Conservation (phyloP, 2,797 vertebrate genomes). For the Vultur gryphus region DNA sequence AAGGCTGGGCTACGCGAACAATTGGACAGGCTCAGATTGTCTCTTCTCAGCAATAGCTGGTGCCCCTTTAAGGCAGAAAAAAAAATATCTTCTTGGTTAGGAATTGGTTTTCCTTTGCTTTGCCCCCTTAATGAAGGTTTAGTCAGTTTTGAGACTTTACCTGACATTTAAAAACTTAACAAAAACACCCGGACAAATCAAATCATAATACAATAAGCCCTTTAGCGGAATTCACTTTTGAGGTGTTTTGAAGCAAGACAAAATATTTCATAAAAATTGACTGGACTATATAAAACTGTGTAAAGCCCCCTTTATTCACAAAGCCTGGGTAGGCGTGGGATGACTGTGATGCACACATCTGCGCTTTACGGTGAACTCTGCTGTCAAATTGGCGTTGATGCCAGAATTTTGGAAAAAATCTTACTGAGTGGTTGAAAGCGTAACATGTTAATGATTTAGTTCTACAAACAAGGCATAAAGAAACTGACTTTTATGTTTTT, state of each 20-base stretch:
- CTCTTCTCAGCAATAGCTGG: conserved; percentile 67
- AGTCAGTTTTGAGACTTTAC: conserved; percentile 38
- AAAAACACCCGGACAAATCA: not conserved
- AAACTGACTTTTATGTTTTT: not conserved
- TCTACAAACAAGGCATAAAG: conserved; percentile 40
- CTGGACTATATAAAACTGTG: conserved; percentile 5
- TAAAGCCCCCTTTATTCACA: not conserved
- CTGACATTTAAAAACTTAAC: not conserved
- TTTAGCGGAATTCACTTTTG: conserved; percentile 22
- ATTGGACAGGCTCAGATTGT: conserved; percentile 68
- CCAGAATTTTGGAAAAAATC: not conserved
- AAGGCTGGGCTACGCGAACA: conserved; percentile 34
- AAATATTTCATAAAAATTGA: not conserved
- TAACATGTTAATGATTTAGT: not conserved
- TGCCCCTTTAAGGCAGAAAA: conserved; percentile 67
- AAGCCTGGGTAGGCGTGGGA: not conserved
- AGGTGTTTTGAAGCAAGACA: conserved; percentile 38
- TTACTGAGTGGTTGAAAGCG: not conserved
- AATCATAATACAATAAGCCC: conserved; percentile 34
- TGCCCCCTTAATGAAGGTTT: not conserved
- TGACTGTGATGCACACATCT: not conserved
- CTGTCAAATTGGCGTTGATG: conserved; percentile 8
- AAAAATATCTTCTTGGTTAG: not conserved
- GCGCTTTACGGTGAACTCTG: not conserved
- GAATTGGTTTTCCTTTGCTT: conserved; percentile 27